Base-by-base conservation (phyloP, 2,797 vertebrate species). In the Caiman crocodilus region DNA sequence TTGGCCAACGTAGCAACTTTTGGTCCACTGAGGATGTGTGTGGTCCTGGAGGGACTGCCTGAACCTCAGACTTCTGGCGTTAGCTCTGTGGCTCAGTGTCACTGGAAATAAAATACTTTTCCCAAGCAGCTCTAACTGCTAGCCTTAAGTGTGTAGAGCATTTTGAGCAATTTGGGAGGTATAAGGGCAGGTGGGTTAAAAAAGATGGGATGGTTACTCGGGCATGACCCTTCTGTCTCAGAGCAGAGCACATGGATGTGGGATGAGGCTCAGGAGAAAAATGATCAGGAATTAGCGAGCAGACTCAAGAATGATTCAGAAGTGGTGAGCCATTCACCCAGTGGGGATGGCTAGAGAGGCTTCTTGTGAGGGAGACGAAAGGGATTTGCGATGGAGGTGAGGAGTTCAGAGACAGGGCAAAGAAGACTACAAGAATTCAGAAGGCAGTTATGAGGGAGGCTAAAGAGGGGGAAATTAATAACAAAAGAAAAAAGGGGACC, bases 1-100 rank as follows among this genome's bases (percentile, higher is more conserved):
- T 64, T 21, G 63, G 9, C 63, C 28, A 64, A 7, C 14, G 9
- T 69, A 79, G 32, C 21, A 32, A 3, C 77, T 61, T 25, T 1
- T 0, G 2, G 4, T 14, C 18, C 2, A 0, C 57, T 50, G 21
- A 64, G 28, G 80, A 35, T 16, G 25, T n/a, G 2, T 58, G 57
- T 5, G 32, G 3, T 61, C 4, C 82, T 26, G 55, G 26, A 57
- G 7, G 32, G 32, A 71, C 25, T 26, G 30, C 14, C 76, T 9
- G 13, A 21, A 8, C 64, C 28, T 65, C 63, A n/a, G 2, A 65
- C 4, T 28, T 17, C 7, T n/a, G 28, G 63, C 28, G 61, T 28
- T 64, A n/a, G 28, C 25, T n/a, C 6, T 64, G 16, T 28, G 14
- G 16, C 63, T 64, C 63, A n/a, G 11, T 14, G 14, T 15, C 26